These are phyloP conservation scores for Galerucella nymphaeae DNA, from an alignment of 2,888 invertebrate genomes.

Conservation along the genomic window DNA sequence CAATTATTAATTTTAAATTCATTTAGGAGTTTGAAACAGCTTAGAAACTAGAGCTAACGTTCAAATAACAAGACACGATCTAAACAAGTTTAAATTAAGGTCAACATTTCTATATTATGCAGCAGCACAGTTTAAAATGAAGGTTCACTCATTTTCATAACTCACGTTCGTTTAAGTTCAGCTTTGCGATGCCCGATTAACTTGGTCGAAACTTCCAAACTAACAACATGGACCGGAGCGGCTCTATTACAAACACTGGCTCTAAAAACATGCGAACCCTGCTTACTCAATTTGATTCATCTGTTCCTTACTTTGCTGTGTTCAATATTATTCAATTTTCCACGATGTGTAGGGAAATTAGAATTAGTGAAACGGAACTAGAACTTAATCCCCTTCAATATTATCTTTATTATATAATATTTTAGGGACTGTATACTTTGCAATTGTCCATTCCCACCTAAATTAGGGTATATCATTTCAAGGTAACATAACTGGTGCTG, in stretches of 20 bases:
- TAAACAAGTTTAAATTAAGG: constrained; percentile 6
- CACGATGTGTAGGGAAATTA: no score
- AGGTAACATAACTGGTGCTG: no score
- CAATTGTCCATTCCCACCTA: no score
- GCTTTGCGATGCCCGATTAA: background rate
- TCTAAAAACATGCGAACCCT: background rate
- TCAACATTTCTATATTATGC: constrained; percentile 8
- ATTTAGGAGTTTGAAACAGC: background rate
- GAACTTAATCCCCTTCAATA: no score
- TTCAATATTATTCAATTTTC: no score
- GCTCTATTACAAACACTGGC: background rate
- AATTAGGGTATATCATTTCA: no score
- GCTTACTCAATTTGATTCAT: no score
- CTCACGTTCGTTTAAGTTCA: constrained; percentile 1
- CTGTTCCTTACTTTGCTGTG: no score
- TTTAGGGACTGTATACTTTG: no score
- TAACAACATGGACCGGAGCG: background rate
- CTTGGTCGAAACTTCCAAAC: constrained; percentile 1
- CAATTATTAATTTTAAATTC: background rate
- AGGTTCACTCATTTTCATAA: constrained; percentile 18
- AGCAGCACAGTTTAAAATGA: constrained; percentile 18
- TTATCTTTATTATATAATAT: no score
- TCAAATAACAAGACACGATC: constrained; percentile 24
- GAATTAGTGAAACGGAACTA: no score
- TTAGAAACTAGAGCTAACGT: constrained; percentile 14